These are phyloP conservation scores for Percopsis omiscomaycus DNA, from an alignment of 2,797 vertebrate species.

Conservation along the genomic window DNA sequence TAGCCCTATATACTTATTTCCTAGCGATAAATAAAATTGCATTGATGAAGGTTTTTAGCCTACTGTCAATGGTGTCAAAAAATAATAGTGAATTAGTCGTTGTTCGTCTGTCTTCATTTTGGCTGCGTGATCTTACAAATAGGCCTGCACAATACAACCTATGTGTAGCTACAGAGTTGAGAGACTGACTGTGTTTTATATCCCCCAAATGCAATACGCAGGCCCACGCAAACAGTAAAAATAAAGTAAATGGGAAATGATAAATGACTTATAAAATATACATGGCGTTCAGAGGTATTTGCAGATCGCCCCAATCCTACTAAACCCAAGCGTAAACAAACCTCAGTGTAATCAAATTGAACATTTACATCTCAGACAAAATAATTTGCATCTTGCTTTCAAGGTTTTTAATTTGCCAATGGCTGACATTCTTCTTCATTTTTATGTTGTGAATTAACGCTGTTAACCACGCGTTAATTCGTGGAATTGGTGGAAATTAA, in stretches of 20 bases:
- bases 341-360: conserved; percentile 58
- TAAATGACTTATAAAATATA: conserved; percentile 8
- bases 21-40: no score
- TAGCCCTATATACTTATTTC: no score
- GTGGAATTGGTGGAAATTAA: no score
- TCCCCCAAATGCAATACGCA: conserved; percentile 18
- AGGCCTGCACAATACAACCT: conserved; percentile 19
- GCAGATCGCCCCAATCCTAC: no score
- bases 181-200: conserved; percentile 1
- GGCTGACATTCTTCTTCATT: no score
- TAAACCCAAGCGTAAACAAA: conserved; percentile 21
- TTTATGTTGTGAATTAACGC: no score
- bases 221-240: conserved; percentile 19
- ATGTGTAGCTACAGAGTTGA: conserved; percentile 11
- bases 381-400: conserved; percentile 43
- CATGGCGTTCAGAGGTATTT: conserved; percentile 8
- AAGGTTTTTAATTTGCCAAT: neutral
- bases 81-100: no score
- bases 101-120: neutral
- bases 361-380: conserved; percentile 52
- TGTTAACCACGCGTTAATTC: no score
- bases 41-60: no score
- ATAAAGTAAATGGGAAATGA: conserved; percentile 11
- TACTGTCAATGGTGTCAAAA: no score
- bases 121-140: conserved; percentile 8